phyloP scores from a whole-genome alignment of 2,888 invertebrate genomes.

The Caenorhabditis parvicauda region DNA sequence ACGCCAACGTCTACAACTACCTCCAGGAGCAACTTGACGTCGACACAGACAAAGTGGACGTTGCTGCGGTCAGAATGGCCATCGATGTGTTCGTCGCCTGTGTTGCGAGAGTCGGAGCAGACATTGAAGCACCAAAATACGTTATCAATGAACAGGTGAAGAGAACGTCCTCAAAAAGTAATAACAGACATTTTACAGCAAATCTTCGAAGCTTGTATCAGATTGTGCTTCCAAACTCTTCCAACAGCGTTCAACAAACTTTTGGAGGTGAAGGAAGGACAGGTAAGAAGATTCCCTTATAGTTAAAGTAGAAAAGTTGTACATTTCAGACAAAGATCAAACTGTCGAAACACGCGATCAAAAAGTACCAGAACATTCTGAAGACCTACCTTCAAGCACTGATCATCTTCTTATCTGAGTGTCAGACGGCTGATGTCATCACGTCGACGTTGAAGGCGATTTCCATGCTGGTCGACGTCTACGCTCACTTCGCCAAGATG shows the following conservation, averaged over 20 bases:
- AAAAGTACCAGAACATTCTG: constrained; percentile 22
- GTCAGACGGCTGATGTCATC: constrained; percentile 46
- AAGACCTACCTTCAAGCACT: constrained; percentile 22
- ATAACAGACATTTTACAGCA: constrained; percentile 7
- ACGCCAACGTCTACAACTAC: constrained; percentile 36
- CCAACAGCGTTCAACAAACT: constrained; percentile 41
- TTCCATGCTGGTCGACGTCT: constrained; percentile 41
- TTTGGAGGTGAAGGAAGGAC: constrained; percentile 17
- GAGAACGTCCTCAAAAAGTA: not conserved
- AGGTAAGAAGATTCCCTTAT: too few relatives aligned
- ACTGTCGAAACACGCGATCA: constrained; percentile 12
- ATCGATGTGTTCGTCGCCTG: constrained; percentile 55
- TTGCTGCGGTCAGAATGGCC: constrained; percentile 41
- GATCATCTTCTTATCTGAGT: constrained; percentile 49
- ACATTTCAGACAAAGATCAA: too few relatives aligned
- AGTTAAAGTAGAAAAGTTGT: too few relatives aligned
- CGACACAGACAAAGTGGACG: constrained; percentile 13
- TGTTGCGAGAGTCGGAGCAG: constrained; percentile 51
- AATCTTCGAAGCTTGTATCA: constrained; percentile 53
- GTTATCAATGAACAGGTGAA: constrained; percentile 49
- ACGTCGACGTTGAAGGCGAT: constrained; percentile 48
- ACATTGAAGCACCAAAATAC: constrained; percentile 49
- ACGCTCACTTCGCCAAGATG: constrained; percentile 44
- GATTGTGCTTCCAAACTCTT: constrained; percentile 49
- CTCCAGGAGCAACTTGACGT: constrained; percentile 28